Conservation (phyloP, 1,140 invertebrate genomes). For the Lordiphosa collinella region DNA sequence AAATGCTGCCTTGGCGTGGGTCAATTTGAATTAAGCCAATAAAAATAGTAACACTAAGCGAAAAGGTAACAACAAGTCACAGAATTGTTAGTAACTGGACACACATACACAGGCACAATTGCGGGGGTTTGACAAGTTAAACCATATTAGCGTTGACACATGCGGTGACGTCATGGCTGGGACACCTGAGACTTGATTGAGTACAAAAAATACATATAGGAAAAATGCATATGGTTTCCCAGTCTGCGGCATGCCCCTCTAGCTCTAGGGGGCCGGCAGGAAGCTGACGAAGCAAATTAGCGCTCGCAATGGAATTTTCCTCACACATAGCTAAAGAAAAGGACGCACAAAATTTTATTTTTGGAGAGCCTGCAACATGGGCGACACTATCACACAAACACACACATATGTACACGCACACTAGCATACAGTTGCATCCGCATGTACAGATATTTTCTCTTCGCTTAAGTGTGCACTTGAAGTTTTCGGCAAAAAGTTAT, state of each 20-base stretch:
- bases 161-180: slow-evolving; percentile 58
- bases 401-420: slow-evolving; percentile 40
- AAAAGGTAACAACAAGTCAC: slow-evolving; percentile 54
- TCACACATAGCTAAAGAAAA: slow-evolving; percentile 15
- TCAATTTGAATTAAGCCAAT: slow-evolving; percentile 57
- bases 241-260: not conserved
- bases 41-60: slow-evolving; percentile 51
- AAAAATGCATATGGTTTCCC: slow-evolving; percentile 24
- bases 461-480: slow-evolving; percentile 67
- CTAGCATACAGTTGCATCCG: slow-evolving; percentile 13
- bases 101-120: slow-evolving; percentile 18
- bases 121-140: slow-evolving; percentile 59
- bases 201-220: not conserved
- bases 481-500: slow-evolving; percentile 72
- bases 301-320: slow-evolving; percentile 65
- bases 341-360: slow-evolving; percentile 55
- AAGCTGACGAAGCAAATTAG: slow-evolving; percentile 37
- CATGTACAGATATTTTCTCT: slow-evolving; percentile 56
- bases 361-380: slow-evolving; percentile 50
- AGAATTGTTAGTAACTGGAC: slow-evolving; percentile 39
- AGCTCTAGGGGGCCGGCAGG: not conserved
- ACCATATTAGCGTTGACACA: slow-evolving; percentile 35
- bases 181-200: slow-evolving; percentile 42
- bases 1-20: slow-evolving; percentile 45
- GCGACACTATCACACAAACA: slow-evolving; percentile 62